phyloP scores from a whole-genome alignment of 2,888 invertebrate genomes.

The Strigamia transsilvanica region DNA sequence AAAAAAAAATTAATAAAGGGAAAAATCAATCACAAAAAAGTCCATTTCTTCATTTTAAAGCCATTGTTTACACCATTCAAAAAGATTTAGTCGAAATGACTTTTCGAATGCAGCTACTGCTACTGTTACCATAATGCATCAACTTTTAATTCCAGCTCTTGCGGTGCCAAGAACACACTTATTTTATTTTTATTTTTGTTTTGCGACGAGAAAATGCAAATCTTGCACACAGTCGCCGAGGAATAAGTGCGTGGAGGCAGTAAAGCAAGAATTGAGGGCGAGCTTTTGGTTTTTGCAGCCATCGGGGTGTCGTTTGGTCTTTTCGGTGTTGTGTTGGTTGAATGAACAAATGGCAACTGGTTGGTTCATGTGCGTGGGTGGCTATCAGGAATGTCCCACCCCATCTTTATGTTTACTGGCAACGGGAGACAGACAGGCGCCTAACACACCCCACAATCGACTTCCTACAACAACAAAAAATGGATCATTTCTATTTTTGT shows the following conservation, averaged over 20 bases:
- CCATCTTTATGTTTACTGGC: too few species aligned
- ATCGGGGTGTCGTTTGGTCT: not conserved
- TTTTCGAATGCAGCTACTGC: too few species aligned
- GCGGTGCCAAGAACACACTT: too few species aligned
- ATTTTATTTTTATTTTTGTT: not conserved
- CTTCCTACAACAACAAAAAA: too few species aligned
- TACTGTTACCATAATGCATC: too few species aligned
- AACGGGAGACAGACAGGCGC: not conserved
- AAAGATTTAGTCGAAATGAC: too few species aligned
- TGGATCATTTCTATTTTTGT: not conserved
- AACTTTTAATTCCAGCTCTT: too few species aligned
- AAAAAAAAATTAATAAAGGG: too few species aligned
- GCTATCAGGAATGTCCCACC: not conserved
- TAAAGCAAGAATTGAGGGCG: not conserved
- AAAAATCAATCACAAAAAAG: too few species aligned
- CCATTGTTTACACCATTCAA: too few species aligned
- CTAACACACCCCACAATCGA: not conserved
- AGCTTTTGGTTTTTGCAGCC: not conserved
- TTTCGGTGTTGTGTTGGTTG: not conserved
- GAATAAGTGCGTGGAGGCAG: not conserved
- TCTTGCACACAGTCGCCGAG: not conserved
- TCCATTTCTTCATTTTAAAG: too few species aligned
- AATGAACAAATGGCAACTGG: constrained; percentile 1
- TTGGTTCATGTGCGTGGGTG: not conserved
- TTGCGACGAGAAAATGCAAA: not conserved